Base-by-base conservation (phyloP, 2,888 invertebrate species). In the Oscheius myriophilus region DNA sequence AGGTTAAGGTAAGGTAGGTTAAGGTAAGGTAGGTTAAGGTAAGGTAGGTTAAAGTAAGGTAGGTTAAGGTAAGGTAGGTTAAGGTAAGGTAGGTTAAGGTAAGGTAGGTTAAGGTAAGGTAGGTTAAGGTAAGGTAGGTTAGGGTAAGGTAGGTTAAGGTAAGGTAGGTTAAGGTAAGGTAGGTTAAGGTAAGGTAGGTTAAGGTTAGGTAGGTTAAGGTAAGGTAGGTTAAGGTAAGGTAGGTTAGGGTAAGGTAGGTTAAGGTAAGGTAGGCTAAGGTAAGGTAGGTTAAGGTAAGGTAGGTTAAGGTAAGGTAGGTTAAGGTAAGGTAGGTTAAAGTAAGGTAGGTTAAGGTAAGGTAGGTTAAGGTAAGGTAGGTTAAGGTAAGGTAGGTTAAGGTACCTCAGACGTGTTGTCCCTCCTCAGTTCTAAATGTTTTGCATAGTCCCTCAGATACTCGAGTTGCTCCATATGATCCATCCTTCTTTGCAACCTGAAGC, bases 401-500 rank as follows among this genome's bases (percentile, higher is more conserved):
- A 67, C 67, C 53, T 51, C 52, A 16, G 59, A 59, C 18, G 61
- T 52, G n/a, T 61, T 7, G 43, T 67, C 61, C 1, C 12, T 14
- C 41, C 61, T 67, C 43, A 53, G 2, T 1, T n/a, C 18, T 52
- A 52, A 18, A 23, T 61, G 52, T 41, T 11, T 26, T n/a, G 14
- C 51, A 42, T 41, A 67, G 21, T 61, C 59, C 14, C 33, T 41
- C 16, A 67, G 43, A 41, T 59, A 67, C 18, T 59, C 61, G 11
- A 42, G 49, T 52, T 61, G 54, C 33, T 65, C 65, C 26, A 54
- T 41, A 39, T 55, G 55, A 43, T 54, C 57, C 65, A 65, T 54
- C 45, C 65, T 53, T 16, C 46, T 43, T 55, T 65, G 65, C 42
- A 65, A 57, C 65, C 65, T 65, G 46, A 55, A 65, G 1, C 39